Conservation (phyloP, 1,140 invertebrate genomes). For the Phortica variegata region DNA sequence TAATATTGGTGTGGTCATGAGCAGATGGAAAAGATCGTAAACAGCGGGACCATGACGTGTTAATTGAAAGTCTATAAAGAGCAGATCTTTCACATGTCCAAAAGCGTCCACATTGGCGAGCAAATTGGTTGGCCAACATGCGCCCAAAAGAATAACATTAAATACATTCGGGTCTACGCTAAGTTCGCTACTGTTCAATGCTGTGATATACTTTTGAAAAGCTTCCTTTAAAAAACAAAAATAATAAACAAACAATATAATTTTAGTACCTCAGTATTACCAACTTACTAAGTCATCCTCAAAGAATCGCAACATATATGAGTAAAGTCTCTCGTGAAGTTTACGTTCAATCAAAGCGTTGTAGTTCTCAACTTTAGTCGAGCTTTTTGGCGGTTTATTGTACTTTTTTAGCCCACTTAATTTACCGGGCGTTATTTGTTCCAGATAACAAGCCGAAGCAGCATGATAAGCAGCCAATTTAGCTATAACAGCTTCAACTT, state of each 20-base stretch:
- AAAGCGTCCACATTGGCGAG: constrained; percentile 29
- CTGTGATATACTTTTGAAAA: constrained; percentile 21
- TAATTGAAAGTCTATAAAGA: constrained; percentile 25
- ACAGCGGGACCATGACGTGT: constrained; percentile 22
- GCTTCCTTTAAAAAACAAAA: constrained; percentile 23
- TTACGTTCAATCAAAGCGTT: constrained; percentile 10
- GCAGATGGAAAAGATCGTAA: constrained; percentile 26
- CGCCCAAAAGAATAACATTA: constrained; percentile 28
- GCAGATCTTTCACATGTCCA: constrained; percentile 26
- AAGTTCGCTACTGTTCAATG: neutral
- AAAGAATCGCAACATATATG: constrained; percentile 19
- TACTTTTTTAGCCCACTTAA: constrained; percentile 20
- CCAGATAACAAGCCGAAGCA: constrained; percentile 49
- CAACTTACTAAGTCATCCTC: constrained; percentile 40
- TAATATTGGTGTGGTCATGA: constrained; percentile 21
- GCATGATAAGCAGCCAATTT: constrained; percentile 63
- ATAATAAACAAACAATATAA: neutral
- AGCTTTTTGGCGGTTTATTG: neutral
- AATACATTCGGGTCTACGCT: constrained; percentile 26
- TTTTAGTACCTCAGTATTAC: neutral
- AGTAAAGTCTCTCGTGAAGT: constrained; percentile 34
- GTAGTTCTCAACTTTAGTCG: constrained; percentile 9
- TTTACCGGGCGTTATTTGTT: constrained; percentile 10
- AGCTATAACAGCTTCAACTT: constrained; percentile 58
- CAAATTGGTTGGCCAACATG: constrained; percentile 31